Conservation (phyloP, 2,797 vertebrate species). For the Glossophaga mutica region DNA sequence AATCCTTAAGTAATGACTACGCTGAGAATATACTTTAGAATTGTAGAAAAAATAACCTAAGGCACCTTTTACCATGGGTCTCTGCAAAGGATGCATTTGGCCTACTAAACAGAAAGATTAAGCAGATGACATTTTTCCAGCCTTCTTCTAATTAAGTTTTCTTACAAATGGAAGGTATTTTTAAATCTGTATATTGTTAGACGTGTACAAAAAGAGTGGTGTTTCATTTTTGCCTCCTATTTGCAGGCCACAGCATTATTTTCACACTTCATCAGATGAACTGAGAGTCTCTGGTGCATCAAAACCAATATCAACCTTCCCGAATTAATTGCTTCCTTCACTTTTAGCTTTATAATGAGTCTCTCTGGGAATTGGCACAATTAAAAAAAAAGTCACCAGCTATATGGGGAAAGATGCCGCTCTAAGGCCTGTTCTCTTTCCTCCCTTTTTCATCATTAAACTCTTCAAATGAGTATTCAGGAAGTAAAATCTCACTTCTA, state of each 20-base stretch:
- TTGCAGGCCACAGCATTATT: slow-evolving; percentile 66
- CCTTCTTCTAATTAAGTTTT: slow-evolving; percentile 57
- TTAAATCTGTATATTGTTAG: background rate
- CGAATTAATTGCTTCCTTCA: slow-evolving; percentile 84
- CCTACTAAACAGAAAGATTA: slow-evolving; percentile 41
- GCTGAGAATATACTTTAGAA: background rate
- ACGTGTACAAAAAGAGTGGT: slow-evolving; percentile 51
- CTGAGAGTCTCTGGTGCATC: slow-evolving; percentile 80
- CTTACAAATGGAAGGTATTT: slow-evolving; percentile 4
- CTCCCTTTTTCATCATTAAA: background rate
- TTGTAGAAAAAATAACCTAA: background rate
- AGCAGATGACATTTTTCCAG: background rate
- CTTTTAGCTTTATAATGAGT: slow-evolving; percentile 85
- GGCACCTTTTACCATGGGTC: background rate
- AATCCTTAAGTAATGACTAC: background rate
- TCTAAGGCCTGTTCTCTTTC: slow-evolving; percentile 5
- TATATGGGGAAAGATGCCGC: background rate
- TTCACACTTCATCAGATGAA: slow-evolving; percentile 69
- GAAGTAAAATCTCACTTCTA: slow-evolving; percentile 17
- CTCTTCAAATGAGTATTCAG: slow-evolving; percentile 27
- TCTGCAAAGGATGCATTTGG: slow-evolving; percentile 25
- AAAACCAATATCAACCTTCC: slow-evolving; percentile 84
- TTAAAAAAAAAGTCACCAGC: slow-evolving; percentile 53
- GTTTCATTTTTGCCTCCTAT: slow-evolving; percentile 52
- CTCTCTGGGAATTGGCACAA: slow-evolving; percentile 82